Conservation (phyloP, 2,888 invertebrate genomes). For the Coelinius sp. region DNA sequence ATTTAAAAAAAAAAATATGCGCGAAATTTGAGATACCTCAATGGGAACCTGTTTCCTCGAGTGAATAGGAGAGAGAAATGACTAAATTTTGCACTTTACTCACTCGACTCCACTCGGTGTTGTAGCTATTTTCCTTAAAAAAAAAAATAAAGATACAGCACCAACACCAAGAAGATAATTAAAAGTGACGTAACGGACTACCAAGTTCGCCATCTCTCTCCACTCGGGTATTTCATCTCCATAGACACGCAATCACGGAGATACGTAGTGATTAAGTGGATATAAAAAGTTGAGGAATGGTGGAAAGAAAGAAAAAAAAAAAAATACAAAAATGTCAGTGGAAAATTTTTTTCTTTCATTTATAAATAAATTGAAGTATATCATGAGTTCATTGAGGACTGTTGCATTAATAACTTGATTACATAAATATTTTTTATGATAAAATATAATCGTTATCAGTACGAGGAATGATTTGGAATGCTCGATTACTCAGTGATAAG, state of each 20-base stretch:
- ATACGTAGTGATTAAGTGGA: slow-evolving; percentile 9
- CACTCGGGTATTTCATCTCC: not conserved
- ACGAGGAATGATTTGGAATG: not conserved
- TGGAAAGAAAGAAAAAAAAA: not conserved
- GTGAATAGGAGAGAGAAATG: not conserved
- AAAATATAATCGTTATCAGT: not conserved
- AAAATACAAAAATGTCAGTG: not conserved
- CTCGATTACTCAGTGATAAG: slow-evolving; percentile 2
- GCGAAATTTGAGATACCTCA: not conserved
- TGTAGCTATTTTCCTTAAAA: not conserved
- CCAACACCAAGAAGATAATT: slow-evolving; percentile 42
- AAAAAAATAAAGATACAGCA: not conserved
- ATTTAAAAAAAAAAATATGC: not conserved
- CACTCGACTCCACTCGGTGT: not conserved
- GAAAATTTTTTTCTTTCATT: not conserved
- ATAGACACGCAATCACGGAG: slow-evolving; percentile 7
- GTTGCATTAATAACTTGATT: slow-evolving; percentile 3
- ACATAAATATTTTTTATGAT: slow-evolving; percentile 13
- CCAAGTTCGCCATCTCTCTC: slow-evolving; percentile 37
- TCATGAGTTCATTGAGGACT: slow-evolving; percentile 3
- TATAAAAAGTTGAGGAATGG: not conserved
- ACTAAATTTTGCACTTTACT: slow-evolving; percentile 16
- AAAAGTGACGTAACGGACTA: slow-evolving; percentile 48
- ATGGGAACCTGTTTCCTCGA: slow-evolving; percentile 28
- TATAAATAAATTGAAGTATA: not conserved